Evolutionary conservation across 2,888 invertebrate genomes (phyloP), one percentile per base, ranked within the genome.

Genomic region (Apamea monoglypha): DNA sequence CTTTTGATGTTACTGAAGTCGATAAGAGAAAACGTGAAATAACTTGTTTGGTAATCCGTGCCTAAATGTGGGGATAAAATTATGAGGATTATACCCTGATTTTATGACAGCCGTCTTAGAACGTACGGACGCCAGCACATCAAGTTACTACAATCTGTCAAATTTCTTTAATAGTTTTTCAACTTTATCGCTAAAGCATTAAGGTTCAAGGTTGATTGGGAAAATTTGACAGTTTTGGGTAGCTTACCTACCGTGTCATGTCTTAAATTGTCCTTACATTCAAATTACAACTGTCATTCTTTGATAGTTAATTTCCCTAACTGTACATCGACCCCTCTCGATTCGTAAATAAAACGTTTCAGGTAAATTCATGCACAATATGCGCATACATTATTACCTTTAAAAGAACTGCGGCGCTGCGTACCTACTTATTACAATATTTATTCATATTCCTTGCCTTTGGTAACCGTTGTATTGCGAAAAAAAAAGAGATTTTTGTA

Each of bases 351-450:
- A 87, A 87, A 87, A 90, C 78, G 86, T 87, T 87, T 76, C 76
- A 72, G 68, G 69, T 75, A 87, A 90, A 89, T 86, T 82, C 90
- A 92, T 92, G 91, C 90, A 85, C 91, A 92, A 81, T 89, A 92
- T 92, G 91, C 91, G 86, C 92, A 92, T 92, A 92, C 78, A 90
- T 92, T 90, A 86, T 67, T 47, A 70, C 80, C 76, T 90, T 80
- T 86, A 89, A 87, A 86, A 81, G 78, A 81, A 82, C 86, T 72
- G 25, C 25, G 84, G 85, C 84, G 88, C 85, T 87, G 85, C 89
- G 90, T 90, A 81, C 44, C 40, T 75, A 56, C 71, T 78, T 86
- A 91, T 90, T 91, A 89, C 82, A 92, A 92, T 92, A 90, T 90
- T 85, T 90, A 88, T 88, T 76, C 74, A 76, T 80, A 82, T 79